Base-by-base conservation (phyloP, 2,888 invertebrate genomes). In the Dolomedes plantarius region DNA sequence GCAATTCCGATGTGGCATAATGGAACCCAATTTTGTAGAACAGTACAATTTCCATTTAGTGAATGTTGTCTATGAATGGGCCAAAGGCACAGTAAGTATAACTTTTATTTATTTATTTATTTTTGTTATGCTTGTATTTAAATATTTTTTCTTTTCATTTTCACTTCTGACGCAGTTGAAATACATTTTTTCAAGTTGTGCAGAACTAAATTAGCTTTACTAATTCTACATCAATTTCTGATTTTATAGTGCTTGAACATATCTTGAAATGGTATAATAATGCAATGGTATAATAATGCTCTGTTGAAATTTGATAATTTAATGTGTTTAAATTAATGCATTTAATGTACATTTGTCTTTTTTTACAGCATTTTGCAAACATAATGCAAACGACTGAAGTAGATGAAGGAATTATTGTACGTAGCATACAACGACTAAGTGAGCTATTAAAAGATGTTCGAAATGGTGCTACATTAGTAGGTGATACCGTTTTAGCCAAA, bases 371-470 rank as follows among this genome's bases (percentile, higher is more conserved):
- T 0, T 99, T 99, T 92, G 94, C 96, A 0, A 96, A 97, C 90
- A 98, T 99, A 86, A 97, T 97, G 94, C 93, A 95, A 89, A 92
- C 97, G 76, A 98, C 98, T 0, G 96, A 97, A 88, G 95, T 98
- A 0, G 98, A 99, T 91, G 99, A 99, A 91, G 99, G 99, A 0
- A 96, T 98, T 87, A 98, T 99, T 89, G 99, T 99, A 0, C 93
- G 98, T 72, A 97, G 97, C 90, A 99, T 99, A 89, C 99, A 99
- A 91, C 96, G 99, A 90, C 92, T 99, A 46, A 96, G 98, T 91
- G 99, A 99, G 93, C 94, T 95, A 0, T 93, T 98, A 89, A 93
- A 94, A 64, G 95, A 98, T 91, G 97, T 99, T 0, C 95, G 96
- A 90, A 96, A 97, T 89, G 98, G 98, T 0, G 98, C 98, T 0